A percentile compares a stretch with the other conserved stretches of the same genome.
phyloP scores from a whole-genome alignment of 2,888 invertebrate species.

The Ornithoptera alexandrae region DNA sequence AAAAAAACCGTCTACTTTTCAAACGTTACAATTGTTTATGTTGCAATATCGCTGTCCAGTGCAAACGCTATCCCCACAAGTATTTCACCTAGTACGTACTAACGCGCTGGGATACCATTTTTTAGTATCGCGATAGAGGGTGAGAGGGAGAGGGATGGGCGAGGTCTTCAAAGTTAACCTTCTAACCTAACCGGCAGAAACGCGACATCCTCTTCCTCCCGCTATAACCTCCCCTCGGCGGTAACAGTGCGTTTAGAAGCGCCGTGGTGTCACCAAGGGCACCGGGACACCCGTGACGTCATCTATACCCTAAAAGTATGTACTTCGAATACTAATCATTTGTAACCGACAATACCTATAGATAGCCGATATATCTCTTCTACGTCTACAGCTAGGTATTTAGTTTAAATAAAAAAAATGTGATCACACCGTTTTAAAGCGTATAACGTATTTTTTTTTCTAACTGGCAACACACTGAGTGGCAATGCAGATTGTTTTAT shows the following conservation, averaged over 20 bases:
- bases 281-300: background rate
- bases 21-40: no score
- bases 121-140: no score
- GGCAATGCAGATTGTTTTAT: no score
- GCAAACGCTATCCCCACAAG: constrained; percentile 1
- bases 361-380: background rate
- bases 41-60: background rate
- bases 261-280: no score
- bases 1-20: no score
- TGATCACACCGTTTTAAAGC: constrained; percentile 6
- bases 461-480: constrained; percentile 9
- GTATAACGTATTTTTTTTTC: background rate
- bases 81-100: background rate
- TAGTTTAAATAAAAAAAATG: background rate
- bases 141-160: no score
- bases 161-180: no score
- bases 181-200: no score
- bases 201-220: no score
- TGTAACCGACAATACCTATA: background rate
- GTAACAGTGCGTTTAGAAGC: no score
- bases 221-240: no score
- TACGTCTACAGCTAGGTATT: background rate
- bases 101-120: background rate
- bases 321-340: background rate
- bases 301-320: background rate